Evolutionary conservation across 2,888 invertebrate genomes (phyloP).

Genomic region (Apamea monoglypha): DNA sequence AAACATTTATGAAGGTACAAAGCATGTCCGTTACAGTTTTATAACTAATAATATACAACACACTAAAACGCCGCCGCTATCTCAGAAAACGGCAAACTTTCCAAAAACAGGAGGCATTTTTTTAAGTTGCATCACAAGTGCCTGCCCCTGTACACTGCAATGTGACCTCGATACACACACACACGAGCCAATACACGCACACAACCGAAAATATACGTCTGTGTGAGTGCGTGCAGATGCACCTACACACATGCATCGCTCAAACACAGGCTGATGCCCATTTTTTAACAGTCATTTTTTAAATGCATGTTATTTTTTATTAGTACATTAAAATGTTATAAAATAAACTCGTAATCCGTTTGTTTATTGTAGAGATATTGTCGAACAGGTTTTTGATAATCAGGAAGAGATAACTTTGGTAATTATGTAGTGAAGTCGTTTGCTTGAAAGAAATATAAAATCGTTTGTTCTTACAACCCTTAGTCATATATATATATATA

Average conservation of each 20-base stretch:
- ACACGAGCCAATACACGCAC: constrained; percentile 69
- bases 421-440: constrained; percentile 37
- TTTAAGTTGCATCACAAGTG: constrained; percentile 79
- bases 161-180: constrained; percentile 87
- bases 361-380: constrained; percentile 66
- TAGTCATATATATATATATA: constrained; percentile 2
- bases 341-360: constrained; percentile 66
- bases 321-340: constrained; percentile 67
- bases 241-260: constrained; percentile 72
- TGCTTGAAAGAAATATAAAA: constrained; percentile 17
- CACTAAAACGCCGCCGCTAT: constrained; percentile 62
- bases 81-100: constrained; percentile 73
- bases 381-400: constrained; percentile 59
- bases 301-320: constrained; percentile 59
- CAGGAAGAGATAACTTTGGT: constrained; percentile 58
- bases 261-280: constrained; percentile 76
- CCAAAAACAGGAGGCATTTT: constrained; percentile 78
- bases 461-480: constrained; percentile 15
- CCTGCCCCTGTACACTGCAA: constrained; percentile 79
- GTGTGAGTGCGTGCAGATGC: constrained; percentile 75
- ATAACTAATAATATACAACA: constrained; percentile 60
- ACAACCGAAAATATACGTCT: constrained; percentile 55
- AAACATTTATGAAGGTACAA: constrained; percentile 48
- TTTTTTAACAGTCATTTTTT: constrained; percentile 68
- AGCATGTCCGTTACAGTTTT: constrained; percentile 50